Evolutionary conservation across 2,888 invertebrate species (phyloP).

Genomic region (Aphodius sticticus): DNA sequence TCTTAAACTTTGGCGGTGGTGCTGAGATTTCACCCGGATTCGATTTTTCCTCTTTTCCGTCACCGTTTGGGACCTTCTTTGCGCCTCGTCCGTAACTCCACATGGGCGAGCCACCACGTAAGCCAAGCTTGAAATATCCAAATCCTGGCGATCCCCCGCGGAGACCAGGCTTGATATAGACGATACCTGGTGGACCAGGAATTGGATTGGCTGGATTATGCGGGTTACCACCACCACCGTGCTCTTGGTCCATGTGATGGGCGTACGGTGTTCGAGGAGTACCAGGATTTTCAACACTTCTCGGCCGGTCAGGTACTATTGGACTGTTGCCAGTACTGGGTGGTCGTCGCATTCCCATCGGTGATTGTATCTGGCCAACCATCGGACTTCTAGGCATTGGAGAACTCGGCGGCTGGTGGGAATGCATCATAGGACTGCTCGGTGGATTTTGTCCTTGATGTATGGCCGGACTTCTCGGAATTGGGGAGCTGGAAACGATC

Average conservation of each 20-base stretch:
- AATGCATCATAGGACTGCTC: conserved; percentile 62
- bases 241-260: conserved; percentile 28
- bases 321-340: conserved; percentile 64
- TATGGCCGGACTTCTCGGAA: conserved; percentile 67
- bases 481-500: conserved; percentile 65
- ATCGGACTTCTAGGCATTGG: conserved; percentile 61
- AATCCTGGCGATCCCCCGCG: conserved; percentile 65
- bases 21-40: conserved; percentile 37
- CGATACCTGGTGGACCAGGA: conserved; percentile 61
- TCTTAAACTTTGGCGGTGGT: conserved; percentile 56
- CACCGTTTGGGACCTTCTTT: conserved; percentile 27
- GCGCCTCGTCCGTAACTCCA: conserved; percentile 59
- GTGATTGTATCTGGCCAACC: conserved; percentile 59
- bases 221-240: conserved; percentile 64
- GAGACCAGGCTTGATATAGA: conserved; percentile 69
- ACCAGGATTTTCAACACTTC: conserved; percentile 67
- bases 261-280: conserved; percentile 62
- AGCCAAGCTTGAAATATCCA: conserved; percentile 64
- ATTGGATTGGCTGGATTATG: conserved; percentile 67
- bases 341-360: conserved; percentile 65
- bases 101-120: conserved; percentile 69
- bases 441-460: conserved; percentile 60
- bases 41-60: conserved; percentile 35
- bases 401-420: conserved; percentile 60
- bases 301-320: conserved; percentile 67